These are phyloP conservation scores for Cossypha niveicapilla DNA, from an alignment of 2,797 vertebrate genomes.

Conservation along the genomic window DNA sequence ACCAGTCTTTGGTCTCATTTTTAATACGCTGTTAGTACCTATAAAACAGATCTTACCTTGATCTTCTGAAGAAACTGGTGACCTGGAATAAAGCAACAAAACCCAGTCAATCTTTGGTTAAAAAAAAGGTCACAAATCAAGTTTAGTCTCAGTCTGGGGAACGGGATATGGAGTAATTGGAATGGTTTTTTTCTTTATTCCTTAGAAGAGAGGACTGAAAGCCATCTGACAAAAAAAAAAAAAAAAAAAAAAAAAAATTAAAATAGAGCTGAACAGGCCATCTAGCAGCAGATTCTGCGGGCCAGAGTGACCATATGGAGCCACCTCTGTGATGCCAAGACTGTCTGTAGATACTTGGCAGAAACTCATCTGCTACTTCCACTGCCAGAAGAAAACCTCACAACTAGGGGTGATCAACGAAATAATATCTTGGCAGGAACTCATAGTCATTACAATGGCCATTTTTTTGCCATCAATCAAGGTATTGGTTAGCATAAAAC, in stretches of 20 bases:
- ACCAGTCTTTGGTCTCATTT: background rate
- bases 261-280: background rate
- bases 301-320: background rate
- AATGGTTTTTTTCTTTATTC: background rate
- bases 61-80: slow-evolving; percentile 78
- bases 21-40: background rate
- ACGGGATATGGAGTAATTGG: background rate
- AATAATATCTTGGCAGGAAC: background rate
- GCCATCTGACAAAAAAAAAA: background rate
- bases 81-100: slow-evolving; percentile 75
- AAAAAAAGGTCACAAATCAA: background rate
- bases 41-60: slow-evolving; percentile 74
- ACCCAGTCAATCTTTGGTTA: slow-evolving; percentile 45
- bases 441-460: background rate
- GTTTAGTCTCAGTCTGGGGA: background rate
- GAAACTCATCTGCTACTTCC: background rate
- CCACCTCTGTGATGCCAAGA: background rate
- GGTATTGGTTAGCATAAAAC: background rate
- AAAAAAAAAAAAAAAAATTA: background rate
- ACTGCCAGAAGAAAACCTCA: background rate
- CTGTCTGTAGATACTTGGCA: background rate
- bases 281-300: background rate
- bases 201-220: background rate
- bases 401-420: background rate
- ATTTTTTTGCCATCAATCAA: background rate